Evolutionary conservation across 2,888 invertebrate genomes (phyloP).

Genomic region (Pyrrhosoma nymphula): DNA sequence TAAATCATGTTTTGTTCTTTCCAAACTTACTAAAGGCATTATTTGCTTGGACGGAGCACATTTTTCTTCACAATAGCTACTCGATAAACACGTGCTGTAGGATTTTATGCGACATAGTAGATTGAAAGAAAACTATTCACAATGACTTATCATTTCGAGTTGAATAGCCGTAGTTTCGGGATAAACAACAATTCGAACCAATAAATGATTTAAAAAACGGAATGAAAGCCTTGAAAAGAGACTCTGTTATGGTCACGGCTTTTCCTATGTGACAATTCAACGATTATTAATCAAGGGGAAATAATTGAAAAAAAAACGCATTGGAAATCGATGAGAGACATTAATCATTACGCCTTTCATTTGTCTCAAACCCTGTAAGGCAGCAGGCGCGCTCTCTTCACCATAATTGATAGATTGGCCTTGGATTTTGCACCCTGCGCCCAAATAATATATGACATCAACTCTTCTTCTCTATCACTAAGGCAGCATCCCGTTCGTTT

Average conservation of each 20-base stretch:
- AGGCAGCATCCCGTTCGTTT: neutral
- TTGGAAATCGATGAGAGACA: slow-evolving; percentile 3
- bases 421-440: neutral
- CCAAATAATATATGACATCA: neutral
- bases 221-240: neutral
- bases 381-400: neutral
- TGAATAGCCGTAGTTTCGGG: neutral
- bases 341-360: slow-evolving; percentile 5
- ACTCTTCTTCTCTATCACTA: neutral
- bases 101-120: neutral
- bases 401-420: slow-evolving; percentile 26
- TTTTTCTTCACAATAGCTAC: too few relatives aligned
- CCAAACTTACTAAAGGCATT: too few relatives aligned
- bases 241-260: neutral
- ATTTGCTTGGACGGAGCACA: too few relatives aligned
- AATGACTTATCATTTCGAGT: neutral
- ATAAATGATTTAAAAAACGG: neutral
- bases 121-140: neutral
- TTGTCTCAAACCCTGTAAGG: slow-evolving; percentile 19
- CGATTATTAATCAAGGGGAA: slow-evolving; percentile 28
- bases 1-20: too few relatives aligned
- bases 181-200: neutral
- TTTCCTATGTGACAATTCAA: neutral
- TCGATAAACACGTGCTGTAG: neutral
- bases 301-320: slow-evolving; percentile 6